phyloP scores from a whole-genome alignment of 1,140 invertebrate genomes.

The Cotesia typhae region DNA sequence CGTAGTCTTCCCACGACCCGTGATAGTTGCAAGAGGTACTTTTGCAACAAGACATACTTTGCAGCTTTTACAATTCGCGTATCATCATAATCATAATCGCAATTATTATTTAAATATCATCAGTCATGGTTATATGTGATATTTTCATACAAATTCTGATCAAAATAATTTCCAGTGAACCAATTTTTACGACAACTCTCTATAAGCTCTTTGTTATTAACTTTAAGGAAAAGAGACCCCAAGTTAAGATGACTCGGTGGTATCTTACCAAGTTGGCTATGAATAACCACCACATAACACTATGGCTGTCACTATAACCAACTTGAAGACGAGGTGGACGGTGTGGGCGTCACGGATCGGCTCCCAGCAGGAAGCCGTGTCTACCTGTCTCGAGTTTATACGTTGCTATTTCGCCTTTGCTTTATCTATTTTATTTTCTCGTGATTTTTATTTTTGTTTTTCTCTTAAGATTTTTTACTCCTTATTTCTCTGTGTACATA shows the following conservation, averaged over 20 bases:
- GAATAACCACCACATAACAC: not conserved
- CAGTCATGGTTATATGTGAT: too few species aligned
- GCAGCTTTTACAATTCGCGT: constrained; percentile 5
- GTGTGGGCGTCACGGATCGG: constrained; percentile 56
- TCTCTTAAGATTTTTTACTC: not conserved
- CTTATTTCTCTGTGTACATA: not conserved
- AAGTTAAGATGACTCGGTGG: not conserved
- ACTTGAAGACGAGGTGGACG: constrained; percentile 38
- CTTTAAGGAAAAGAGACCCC: not conserved
- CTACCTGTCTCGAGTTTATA: constrained; percentile 45
- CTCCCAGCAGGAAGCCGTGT: constrained; percentile 54
- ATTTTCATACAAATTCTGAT: not conserved
- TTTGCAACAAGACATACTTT: constrained; percentile 3
- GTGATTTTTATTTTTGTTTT: not conserved
- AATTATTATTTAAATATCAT: too few species aligned
- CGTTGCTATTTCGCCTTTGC: constrained; percentile 34
- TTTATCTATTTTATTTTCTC: constrained; percentile 14
- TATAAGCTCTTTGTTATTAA: too few species aligned
- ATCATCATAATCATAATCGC: not conserved
- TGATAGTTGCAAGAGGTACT: not conserved
- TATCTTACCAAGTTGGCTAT: not conserved
- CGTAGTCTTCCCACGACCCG: constrained; percentile 26
- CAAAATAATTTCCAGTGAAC: constrained; percentile 40
- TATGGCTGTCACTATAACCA: constrained; percentile 13
- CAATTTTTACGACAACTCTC: constrained; percentile 28